Conservation (phyloP, 2,888 invertebrate species). For the Anoncus sp. region DNA sequence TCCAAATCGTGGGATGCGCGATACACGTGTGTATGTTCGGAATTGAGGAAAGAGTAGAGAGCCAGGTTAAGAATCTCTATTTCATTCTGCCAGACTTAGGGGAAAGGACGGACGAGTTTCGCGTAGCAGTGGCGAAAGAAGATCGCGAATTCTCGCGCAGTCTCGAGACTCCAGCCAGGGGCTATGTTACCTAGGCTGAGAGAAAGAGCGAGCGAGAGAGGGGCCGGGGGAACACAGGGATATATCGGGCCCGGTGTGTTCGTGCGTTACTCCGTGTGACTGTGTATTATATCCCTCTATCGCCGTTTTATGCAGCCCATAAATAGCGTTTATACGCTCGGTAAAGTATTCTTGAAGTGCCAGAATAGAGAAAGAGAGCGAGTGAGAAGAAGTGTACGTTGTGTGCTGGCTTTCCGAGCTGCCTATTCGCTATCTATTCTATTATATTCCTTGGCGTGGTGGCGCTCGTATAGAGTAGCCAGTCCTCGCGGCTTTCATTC, state of each 20-base stretch:
- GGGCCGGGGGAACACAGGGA: slow-evolving; percentile 37
- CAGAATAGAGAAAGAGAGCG: slow-evolving; percentile 51
- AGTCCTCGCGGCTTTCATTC: slow-evolving; percentile 63
- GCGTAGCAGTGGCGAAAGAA: slow-evolving; percentile 47
- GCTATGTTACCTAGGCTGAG: slow-evolving; percentile 32
- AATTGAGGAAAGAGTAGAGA: too few relatives aligned
- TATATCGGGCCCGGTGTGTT: slow-evolving; percentile 50
- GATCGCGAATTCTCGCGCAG: slow-evolving; percentile 47
- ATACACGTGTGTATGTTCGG: slow-evolving; percentile 11
- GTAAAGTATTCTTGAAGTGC: slow-evolving; percentile 79
- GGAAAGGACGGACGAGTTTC: slow-evolving; percentile 46
- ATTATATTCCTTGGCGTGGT: slow-evolving; percentile 78
- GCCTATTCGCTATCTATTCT: slow-evolving; percentile 79
- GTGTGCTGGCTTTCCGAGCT: slow-evolving; percentile 72
- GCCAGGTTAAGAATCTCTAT: too few relatives aligned
- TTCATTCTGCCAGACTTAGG: too few relatives aligned
- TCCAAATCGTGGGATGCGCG: too few relatives aligned
- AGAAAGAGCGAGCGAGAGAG: slow-evolving; percentile 23
- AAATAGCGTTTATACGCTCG: slow-evolving; percentile 81
- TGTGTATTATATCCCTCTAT: slow-evolving; percentile 79
- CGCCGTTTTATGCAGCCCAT: slow-evolving; percentile 81
- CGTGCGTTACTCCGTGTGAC: slow-evolving; percentile 74
- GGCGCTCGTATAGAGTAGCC: slow-evolving; percentile 64
- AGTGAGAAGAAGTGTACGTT: slow-evolving; percentile 52
- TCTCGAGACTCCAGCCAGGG: slow-evolving; percentile 33